Percentiles rank a stretch among this genome's conserved stretches.
These are phyloP conservation scores for Spheniscus mendiculus DNA, from an alignment of 2,113 vertebrate species.

Conservation along the genomic window DNA sequence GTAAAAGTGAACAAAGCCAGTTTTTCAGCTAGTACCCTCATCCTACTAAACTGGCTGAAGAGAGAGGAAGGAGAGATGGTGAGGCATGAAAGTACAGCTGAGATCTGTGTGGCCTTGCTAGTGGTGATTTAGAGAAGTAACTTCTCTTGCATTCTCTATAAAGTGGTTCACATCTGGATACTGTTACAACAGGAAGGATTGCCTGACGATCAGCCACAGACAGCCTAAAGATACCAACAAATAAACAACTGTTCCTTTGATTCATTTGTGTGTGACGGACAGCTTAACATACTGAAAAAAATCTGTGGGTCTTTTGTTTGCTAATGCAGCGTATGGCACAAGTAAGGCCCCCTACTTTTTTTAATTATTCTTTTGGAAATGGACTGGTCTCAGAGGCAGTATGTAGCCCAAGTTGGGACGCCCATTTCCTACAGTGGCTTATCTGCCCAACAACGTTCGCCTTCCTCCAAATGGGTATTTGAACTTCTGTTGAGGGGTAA, in stretches of 20 bases:
- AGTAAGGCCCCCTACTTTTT: background rate
- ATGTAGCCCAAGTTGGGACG: background rate
- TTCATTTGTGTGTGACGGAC: background rate
- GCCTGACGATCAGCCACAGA: background rate
- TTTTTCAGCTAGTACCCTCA: background rate
- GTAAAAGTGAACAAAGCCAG: background rate
- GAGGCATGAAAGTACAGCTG: background rate
- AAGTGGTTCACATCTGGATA: background rate
- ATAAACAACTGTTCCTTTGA: background rate
- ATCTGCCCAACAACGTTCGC: background rate
- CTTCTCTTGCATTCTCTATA: background rate
- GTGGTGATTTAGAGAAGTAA: background rate
- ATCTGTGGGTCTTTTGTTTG: background rate
- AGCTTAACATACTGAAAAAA: background rate
- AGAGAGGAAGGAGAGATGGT: background rate
- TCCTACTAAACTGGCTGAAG: background rate
- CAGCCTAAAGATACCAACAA: background rate
- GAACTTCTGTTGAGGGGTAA: background rate
- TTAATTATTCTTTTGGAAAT: background rate
- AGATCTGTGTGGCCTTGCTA: background rate
- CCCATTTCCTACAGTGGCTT: background rate
- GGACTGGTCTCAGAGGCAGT: background rate
- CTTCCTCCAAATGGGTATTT: background rate
- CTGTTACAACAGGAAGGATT: background rate
- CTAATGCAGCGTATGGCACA: background rate